Percentiles rank a stretch among this genome's conserved stretches.
Conservation (phyloP, 1,140 invertebrate genomes). For the Pseudomyrmex cubaensis region DNA sequence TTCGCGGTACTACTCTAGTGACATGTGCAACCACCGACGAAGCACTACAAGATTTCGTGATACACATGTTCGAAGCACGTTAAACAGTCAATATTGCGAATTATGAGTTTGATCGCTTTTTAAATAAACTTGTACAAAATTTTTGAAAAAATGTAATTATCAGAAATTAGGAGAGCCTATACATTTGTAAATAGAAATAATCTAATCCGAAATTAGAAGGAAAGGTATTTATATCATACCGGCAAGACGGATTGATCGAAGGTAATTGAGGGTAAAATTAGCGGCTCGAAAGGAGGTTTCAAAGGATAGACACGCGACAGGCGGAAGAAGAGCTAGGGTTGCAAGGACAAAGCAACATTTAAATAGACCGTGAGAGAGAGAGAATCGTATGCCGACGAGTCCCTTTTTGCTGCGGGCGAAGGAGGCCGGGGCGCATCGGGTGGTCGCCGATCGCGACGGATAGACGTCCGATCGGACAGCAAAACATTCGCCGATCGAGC, state of each 20-base stretch:
- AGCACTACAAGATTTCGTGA: neutral
- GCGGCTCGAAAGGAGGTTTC: neutral
- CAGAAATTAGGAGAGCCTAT: neutral
- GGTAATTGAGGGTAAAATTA: neutral
- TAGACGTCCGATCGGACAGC: constrained; percentile 77
- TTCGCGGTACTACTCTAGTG: constrained; percentile 1
- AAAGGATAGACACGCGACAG: neutral
- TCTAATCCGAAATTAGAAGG: neutral
- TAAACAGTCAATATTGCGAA: too few relatives aligned
- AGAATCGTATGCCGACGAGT: constrained; percentile 54
- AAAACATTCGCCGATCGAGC: constrained; percentile 78
- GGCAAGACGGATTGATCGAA: neutral
- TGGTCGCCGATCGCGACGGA: constrained; percentile 82
- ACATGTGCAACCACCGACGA: neutral
- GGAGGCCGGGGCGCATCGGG: constrained; percentile 76
- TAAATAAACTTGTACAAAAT: neutral
- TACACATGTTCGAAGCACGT: neutral
- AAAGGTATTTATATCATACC: neutral
- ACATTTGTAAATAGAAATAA: constrained; percentile 8
- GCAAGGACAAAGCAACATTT: constrained; percentile 61
- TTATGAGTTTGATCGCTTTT: too few relatives aligned
- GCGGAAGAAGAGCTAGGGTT: constrained; percentile 19
- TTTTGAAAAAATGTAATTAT: neutral
- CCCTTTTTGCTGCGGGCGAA: constrained; percentile 66
- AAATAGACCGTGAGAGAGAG: constrained; percentile 65